Evolutionary conservation across 2,113 vertebrate genomes (phyloP).

Genomic region (Stictonetta naevosa): DNA sequence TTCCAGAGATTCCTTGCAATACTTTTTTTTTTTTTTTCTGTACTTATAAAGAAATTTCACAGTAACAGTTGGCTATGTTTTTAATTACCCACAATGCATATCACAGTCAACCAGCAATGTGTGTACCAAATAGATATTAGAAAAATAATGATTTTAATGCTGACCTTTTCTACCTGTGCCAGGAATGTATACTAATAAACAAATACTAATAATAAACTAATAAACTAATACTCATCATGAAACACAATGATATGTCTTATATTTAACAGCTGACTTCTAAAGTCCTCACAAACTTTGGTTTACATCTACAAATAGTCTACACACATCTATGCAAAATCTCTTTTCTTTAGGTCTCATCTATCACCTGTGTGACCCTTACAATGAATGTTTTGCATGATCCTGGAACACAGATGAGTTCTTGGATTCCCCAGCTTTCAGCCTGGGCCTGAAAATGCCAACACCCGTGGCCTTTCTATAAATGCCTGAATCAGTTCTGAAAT

Average conservation of each 20-base stretch:
- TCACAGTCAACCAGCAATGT: not conserved
- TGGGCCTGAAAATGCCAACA: not conserved
- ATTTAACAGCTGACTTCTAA: not conserved
- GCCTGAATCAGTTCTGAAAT: not conserved
- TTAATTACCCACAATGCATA: not conserved
- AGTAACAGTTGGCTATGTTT: not conserved
- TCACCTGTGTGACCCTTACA: not conserved
- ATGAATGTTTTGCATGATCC: not conserved
- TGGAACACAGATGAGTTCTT: not conserved
- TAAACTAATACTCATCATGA: not conserved
- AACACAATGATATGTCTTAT: not conserved
- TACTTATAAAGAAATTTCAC: not conserved
- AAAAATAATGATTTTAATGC: not conserved
- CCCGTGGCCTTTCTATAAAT: not conserved
- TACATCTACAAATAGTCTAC: not conserved
- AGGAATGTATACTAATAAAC: not conserved
- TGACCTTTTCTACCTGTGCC: not conserved
- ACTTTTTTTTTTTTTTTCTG: not conserved
- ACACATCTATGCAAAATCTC: accelerated
- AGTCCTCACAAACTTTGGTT: not conserved
- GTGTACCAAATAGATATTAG: not conserved
- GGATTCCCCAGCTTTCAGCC: not conserved
- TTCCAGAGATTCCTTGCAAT: not conserved
- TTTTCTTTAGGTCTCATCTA: not conserved
- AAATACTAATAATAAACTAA: too few species aligned